phyloP scores from a whole-genome alignment of 2,113 vertebrate species.

The Burhinus oedicnemus region DNA sequence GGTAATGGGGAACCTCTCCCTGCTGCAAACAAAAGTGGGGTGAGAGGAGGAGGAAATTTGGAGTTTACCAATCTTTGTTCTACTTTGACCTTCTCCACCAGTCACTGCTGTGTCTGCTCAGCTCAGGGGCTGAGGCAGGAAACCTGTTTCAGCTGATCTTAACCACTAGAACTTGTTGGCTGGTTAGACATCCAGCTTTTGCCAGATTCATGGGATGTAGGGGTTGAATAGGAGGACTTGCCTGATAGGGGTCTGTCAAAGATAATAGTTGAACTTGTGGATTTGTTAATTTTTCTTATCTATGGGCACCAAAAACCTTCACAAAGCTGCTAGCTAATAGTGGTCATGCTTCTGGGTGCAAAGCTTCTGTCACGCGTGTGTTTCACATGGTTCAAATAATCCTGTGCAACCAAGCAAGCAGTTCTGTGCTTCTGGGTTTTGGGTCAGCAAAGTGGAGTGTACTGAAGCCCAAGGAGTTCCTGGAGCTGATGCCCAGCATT shows the following conservation, averaged over 20 bases:
- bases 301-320: background rate
- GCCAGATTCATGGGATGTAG: background rate
- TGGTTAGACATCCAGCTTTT: background rate
- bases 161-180: background rate
- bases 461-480: background rate
- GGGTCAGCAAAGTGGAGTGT: rapidly evolving
- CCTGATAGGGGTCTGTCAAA: background rate
- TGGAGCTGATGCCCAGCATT: background rate
- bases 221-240: background rate
- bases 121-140: background rate
- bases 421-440: background rate
- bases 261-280: background rate
- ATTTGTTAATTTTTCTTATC: background rate
- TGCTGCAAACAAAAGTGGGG: background rate
- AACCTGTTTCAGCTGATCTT: background rate
- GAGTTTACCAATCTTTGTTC: background rate
- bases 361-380: rapidly evolving
- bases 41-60: background rate
- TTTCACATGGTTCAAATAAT: rapidly evolving
- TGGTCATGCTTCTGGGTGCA: rapidly evolving
- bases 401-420: rapidly evolving
- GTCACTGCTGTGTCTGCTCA: rapidly evolving
- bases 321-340: background rate
- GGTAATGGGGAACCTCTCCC: background rate
- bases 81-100: background rate